Conservation (phyloP, 2,797 vertebrate genomes). For the Spheniscus humboldti region DNA sequence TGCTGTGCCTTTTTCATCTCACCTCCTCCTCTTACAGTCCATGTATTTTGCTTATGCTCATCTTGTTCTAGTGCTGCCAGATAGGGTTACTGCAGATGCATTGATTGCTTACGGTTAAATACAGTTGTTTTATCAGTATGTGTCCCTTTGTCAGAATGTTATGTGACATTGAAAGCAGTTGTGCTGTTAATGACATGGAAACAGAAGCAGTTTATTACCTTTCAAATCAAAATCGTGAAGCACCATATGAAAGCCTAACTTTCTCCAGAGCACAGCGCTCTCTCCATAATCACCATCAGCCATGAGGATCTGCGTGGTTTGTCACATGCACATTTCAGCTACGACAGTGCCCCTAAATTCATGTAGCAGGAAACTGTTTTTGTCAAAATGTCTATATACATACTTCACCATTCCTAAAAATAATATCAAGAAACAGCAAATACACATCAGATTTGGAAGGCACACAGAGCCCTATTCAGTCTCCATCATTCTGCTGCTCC, state of each 20-base stretch:
- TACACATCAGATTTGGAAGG: neutral
- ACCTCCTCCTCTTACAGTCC: neutral
- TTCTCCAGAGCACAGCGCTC: neutral
- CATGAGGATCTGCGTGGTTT: neutral
- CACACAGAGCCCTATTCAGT: neutral
- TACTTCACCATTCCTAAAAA: neutral
- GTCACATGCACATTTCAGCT: neutral
- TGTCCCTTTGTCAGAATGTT: neutral
- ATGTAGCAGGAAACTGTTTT: neutral
- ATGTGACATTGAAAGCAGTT: neutral
- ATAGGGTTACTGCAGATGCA: neutral
- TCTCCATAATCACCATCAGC: neutral
- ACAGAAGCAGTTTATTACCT: neutral
- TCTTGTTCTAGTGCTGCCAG: neutral
- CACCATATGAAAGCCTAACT: neutral
- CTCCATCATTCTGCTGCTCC: neutral
- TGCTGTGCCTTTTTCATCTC: neutral
- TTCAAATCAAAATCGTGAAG: conserved; percentile 1
- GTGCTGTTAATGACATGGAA: neutral
- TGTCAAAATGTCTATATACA: neutral
- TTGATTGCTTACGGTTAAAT: neutral
- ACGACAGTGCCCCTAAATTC: neutral
- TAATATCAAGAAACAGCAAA: neutral
- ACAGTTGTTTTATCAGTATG: neutral
- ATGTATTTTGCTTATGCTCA: neutral